Percentiles rank a stretch among this genome's conserved stretches.
phyloP scores from a whole-genome alignment of 2,888 invertebrate species.

The Caradrina kadenii region DNA sequence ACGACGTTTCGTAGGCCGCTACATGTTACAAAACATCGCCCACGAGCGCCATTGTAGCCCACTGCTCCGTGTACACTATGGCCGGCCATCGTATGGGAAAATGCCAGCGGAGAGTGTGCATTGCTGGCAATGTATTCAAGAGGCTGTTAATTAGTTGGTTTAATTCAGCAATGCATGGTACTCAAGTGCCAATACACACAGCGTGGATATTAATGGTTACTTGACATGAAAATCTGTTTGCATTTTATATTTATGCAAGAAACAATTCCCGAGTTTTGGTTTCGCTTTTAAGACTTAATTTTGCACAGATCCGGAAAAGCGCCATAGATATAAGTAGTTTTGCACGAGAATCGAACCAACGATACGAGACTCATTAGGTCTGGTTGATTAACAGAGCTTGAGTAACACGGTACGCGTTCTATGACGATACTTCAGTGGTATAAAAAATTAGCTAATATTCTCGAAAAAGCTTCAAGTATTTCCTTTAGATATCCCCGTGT shows the following conservation, averaged over 20 bases:
- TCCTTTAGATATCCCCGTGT: too few species aligned
- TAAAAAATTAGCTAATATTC: too few species aligned
- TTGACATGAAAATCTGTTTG: not conserved
- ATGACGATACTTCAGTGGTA: too few species aligned
- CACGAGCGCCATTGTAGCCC: constrained; percentile 1
- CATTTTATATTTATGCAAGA: not conserved
- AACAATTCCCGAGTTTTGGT: not conserved
- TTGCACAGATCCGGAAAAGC: not conserved
- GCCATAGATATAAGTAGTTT: not conserved
- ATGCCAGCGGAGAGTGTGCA: not conserved
- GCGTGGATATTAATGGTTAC: not conserved
- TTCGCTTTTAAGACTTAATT: not conserved
- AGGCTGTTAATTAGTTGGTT: not conserved
- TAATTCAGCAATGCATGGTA: not conserved
- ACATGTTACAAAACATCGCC: constrained; percentile 18
- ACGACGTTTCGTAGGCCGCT: constrained; percentile 17
- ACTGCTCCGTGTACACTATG: constrained; percentile 11
- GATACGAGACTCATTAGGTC: too few species aligned
- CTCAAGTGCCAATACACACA: not conserved
- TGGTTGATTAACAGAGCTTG: too few species aligned
- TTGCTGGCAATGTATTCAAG: not conserved
- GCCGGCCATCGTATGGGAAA: constrained; percentile 16
- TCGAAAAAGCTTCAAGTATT: too few species aligned
- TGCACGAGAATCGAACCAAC: not conserved
- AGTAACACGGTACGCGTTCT: too few species aligned